A percentile compares a stretch with the other conserved stretches of the same genome.
Conservation (phyloP, 2,888 invertebrate species). For the Ceramica pisi region DNA sequence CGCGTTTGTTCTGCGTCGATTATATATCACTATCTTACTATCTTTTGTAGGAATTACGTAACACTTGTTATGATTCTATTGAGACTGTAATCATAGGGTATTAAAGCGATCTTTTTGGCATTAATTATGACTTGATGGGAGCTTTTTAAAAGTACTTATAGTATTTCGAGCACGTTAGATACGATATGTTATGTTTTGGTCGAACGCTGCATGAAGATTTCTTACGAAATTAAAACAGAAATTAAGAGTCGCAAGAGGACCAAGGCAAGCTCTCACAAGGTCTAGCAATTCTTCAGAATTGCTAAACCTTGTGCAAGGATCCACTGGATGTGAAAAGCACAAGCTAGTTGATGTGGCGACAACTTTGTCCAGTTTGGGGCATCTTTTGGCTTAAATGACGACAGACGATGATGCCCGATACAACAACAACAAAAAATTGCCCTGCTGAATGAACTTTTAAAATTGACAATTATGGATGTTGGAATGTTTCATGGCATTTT, state of each 20-base stretch:
- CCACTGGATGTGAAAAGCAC: not conserved
- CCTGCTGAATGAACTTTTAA: too few relatives aligned
- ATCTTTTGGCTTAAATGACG: not conserved
- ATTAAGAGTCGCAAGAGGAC: too few relatives aligned
- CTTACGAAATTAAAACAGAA: too few relatives aligned
- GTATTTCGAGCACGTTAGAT: not conserved
- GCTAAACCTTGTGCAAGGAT: too few relatives aligned
- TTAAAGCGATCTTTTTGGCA: constrained; percentile 7
- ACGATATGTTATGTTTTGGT: not conserved
- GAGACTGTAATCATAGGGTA: constrained; percentile 40
- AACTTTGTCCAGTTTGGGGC: not conserved
- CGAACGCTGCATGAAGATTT: not conserved
- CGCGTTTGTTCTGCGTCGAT: constrained; percentile 55
- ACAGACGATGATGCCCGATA: not conserved
- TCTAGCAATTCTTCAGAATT: too few relatives aligned
- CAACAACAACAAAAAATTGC: too few relatives aligned
- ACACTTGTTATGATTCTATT: constrained; percentile 53
- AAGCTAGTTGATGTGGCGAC: too few relatives aligned
- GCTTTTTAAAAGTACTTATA: not conserved
- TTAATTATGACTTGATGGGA: constrained; percentile 1
- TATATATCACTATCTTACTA: constrained; percentile 50
- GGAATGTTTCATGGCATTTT: too few relatives aligned
- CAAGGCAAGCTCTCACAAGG: too few relatives aligned
- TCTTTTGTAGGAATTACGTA: constrained; percentile 55
- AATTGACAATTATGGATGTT: too few relatives aligned